Percentiles rank a stretch among this genome's conserved stretches.
These are phyloP conservation scores for Crenichthys baileyi DNA, from an alignment of 2,797 vertebrate genomes.

Conservation along the genomic window DNA sequence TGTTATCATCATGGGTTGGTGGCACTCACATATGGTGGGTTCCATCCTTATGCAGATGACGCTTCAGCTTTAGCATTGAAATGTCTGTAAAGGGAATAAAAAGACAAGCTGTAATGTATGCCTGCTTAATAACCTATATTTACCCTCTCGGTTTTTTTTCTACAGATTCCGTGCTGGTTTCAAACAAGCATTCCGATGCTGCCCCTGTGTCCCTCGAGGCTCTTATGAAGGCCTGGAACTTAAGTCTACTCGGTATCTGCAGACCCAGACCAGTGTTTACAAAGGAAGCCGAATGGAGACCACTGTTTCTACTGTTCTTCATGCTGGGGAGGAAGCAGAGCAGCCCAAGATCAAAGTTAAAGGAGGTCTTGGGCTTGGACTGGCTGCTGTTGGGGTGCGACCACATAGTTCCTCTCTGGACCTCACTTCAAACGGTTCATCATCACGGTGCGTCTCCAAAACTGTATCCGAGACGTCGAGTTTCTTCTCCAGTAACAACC, in stretches of 20 bases:
- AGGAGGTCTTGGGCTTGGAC: slow-evolving; percentile 17
- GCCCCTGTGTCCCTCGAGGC: slow-evolving; percentile 83
- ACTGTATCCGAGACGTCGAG: slow-evolving; percentile 89
- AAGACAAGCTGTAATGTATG: background rate
- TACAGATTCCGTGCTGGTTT: slow-evolving; percentile 94
- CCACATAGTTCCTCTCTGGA: slow-evolving; percentile 84
- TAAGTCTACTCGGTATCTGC: slow-evolving; percentile 90
- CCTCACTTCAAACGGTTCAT: slow-evolving; percentile 89
- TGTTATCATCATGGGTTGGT: background rate
- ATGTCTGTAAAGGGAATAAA: background rate
- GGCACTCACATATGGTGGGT: too few relatives aligned
- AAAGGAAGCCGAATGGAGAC: slow-evolving; percentile 92
- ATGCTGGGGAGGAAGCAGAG: slow-evolving; percentile 75
- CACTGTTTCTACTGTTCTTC: slow-evolving; percentile 84
- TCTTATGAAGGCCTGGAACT: slow-evolving; percentile 93
- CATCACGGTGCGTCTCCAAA: slow-evolving; percentile 90
- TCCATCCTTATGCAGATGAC: background rate
- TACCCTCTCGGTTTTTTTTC: slow-evolving; percentile 2
- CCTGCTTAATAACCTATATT: background rate
- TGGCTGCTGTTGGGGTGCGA: slow-evolving; percentile 5
- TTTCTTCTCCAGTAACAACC: slow-evolving; percentile 90
- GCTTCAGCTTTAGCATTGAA: background rate
- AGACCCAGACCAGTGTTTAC: slow-evolving; percentile 92
- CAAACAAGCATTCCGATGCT: slow-evolving; percentile 91
- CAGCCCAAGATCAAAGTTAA: slow-evolving; percentile 72